These are phyloP conservation scores for Lycopodina hypogea DNA, from an alignment of 37 sponge, comb jelly and placozoan species.

Conservation along the genomic window DNA sequence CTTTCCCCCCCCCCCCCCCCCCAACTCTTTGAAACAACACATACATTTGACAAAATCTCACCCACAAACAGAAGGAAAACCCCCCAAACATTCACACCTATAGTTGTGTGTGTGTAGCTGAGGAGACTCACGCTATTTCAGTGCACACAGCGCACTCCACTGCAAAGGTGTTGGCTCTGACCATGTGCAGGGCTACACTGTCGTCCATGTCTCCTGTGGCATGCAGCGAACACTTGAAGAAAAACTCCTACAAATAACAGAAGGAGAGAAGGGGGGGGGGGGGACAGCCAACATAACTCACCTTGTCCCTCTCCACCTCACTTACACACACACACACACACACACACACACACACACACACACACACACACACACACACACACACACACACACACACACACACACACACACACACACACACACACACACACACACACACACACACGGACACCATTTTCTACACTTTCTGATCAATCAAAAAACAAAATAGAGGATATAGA, in stretches of 20 bases:
- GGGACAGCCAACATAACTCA: background rate
- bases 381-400: background rate
- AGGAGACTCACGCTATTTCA: slow-evolving; percentile 28
- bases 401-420: slow-evolving; percentile 2
- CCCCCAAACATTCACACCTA: too few relatives aligned
- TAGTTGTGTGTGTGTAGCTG: too few relatives aligned
- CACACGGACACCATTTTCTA: too few relatives aligned
- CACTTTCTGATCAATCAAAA: too few relatives aligned
- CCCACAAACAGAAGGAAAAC: too few relatives aligned
- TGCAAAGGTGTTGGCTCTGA: slow-evolving; percentile 57
- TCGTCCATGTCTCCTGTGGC: slow-evolving; percentile 26
- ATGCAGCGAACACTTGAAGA: slow-evolving; percentile 83
- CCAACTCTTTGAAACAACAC: too few relatives aligned
- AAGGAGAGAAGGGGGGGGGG: background rate
- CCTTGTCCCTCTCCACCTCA: background rate
- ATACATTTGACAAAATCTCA: too few relatives aligned
- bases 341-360: background rate
- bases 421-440: slow-evolving; percentile 15
- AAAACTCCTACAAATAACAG: slow-evolving; percentile 69
- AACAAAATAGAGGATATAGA: too few relatives aligned
- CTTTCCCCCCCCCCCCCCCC: too few relatives aligned
- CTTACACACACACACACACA: slow-evolving; percentile 13
- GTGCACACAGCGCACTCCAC: slow-evolving; percentile 60
- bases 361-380: background rate
- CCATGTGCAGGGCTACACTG: slow-evolving; percentile 69